Base-by-base conservation (phyloP, 2,888 invertebrate genomes). In the Cacoxenus indagator region DNA sequence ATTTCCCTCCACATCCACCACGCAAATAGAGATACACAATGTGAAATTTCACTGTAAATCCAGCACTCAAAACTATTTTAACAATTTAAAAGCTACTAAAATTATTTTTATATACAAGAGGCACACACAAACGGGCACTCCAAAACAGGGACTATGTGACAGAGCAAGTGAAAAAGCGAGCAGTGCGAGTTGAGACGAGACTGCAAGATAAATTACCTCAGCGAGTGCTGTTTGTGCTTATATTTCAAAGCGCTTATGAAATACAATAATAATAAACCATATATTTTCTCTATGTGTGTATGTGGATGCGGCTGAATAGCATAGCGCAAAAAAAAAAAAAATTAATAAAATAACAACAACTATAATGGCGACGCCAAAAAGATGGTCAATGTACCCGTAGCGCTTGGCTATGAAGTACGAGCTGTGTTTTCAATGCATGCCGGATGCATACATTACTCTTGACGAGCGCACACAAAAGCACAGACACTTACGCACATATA, bases 381-480 rank as follows among this genome's bases (percentile, higher is more conserved):
- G 80, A 80, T 80, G 80, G 80, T 80, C 80, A 83, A 82, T 75
- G 82, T 76, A 76, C 73, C 74, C 76, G 62, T 64, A 70, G 24
- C 70, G 43, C 70, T 81, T 71, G 75, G 77, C 67, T 78, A 77
- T 81, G 84, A 83, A 80, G 82, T 82, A 83, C 82, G 84, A 81
- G 81, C 76, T 81, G 80, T 80, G 81, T 81, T 81, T 82, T 81
- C 81, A 81, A 81, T 81, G 81, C 81, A 83, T 82, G 77, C 82
- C 81, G 81, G 81, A 82, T 83, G 82, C 84, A 83, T 81, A 82
- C 84, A 82, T 83, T 80, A 81, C 81, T 73, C 81, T 73, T 83
- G 80, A 80, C 84, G 83, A 82, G 70, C 59, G 27, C 48, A 67
- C 61, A 61, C 19, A 11, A 5, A 62, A 4, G 17, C 24, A 14